Conservation (phyloP, 2,888 invertebrate species). For the Fissipunctia ypsillon region DNA sequence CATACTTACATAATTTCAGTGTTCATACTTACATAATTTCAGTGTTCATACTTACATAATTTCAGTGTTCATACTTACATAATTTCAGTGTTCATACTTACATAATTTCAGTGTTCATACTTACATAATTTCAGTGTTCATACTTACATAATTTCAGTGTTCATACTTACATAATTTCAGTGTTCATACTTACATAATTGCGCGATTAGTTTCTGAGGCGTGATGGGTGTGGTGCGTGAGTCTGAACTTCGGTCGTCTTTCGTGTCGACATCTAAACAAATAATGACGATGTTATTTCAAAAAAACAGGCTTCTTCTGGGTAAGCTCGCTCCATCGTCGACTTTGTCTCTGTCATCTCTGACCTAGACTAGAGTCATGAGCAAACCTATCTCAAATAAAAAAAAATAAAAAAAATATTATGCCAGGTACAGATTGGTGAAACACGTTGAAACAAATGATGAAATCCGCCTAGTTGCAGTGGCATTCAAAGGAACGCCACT, state of each 20-base stretch:
- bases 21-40: constrained; percentile 71
- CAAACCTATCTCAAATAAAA: too few relatives aligned
- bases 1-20: constrained; percentile 71
- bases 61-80: constrained; percentile 67
- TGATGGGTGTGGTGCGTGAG: constrained; percentile 67
- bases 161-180: constrained; percentile 71
- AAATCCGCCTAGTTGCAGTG: too few relatives aligned
- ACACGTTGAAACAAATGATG: too few relatives aligned
- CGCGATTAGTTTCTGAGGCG: constrained; percentile 76
- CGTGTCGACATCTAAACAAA: constrained; percentile 63
- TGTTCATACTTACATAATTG: constrained; percentile 72
- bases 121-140: constrained; percentile 68
- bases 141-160: constrained; percentile 71
- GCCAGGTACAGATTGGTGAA: neutral
- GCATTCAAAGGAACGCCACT: too few relatives aligned
- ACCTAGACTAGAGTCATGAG: too few relatives aligned
- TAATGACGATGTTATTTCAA: neutral
- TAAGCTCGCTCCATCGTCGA: too few relatives aligned
- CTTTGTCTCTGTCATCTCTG: too few relatives aligned
- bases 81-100: constrained; percentile 67
- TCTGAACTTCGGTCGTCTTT: constrained; percentile 76
- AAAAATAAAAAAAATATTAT: too few relatives aligned
- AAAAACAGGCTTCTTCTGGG: too few relatives aligned
- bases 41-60: constrained; percentile 68
- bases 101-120: constrained; percentile 67